A percentile compares a stretch with the other conserved stretches of the same genome.
Evolutionary conservation across 2,797 vertebrate genomes (phyloP).

Genomic region (Pangasius macronema): DNA sequence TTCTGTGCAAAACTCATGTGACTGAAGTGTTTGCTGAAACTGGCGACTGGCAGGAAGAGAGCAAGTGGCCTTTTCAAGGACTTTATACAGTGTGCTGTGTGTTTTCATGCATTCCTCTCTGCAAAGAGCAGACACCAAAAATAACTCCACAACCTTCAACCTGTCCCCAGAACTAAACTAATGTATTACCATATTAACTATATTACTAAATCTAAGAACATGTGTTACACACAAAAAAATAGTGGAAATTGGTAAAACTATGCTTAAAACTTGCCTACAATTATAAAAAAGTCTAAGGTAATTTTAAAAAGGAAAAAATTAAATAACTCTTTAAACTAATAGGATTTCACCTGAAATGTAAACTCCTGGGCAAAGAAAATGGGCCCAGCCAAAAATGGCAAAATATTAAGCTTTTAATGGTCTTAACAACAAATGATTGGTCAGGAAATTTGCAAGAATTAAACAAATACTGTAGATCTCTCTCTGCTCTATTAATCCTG

Average conservation of each 20-base stretch:
- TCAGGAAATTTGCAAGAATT: no score
- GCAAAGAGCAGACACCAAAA: conserved; percentile 11
- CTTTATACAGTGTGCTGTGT: background rate
- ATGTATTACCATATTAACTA: background rate
- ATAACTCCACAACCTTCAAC: conserved; percentile 20
- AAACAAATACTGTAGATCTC: no score
- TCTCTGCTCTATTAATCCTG: no score
- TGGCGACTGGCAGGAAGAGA: background rate
- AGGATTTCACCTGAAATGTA: background rate
- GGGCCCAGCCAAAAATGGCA: no score
- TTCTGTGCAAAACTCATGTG: background rate
- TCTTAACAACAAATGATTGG: no score
- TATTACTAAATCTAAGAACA: background rate
- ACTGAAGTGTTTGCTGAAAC: background rate
- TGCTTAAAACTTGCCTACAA: background rate
- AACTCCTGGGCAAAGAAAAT: no score
- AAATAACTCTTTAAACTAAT: background rate
- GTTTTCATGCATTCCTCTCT: background rate
- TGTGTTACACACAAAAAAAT: no score
- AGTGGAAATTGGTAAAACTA: background rate
- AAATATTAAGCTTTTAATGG: no score
- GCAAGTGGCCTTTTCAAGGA: background rate
- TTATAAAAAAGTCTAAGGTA: background rate
- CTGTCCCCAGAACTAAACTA: background rate
- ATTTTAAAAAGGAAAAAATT: background rate